phyloP scores from a whole-genome alignment of 92 coral and sea anemone genomes.

The Parazoanthus atlanticus region DNA sequence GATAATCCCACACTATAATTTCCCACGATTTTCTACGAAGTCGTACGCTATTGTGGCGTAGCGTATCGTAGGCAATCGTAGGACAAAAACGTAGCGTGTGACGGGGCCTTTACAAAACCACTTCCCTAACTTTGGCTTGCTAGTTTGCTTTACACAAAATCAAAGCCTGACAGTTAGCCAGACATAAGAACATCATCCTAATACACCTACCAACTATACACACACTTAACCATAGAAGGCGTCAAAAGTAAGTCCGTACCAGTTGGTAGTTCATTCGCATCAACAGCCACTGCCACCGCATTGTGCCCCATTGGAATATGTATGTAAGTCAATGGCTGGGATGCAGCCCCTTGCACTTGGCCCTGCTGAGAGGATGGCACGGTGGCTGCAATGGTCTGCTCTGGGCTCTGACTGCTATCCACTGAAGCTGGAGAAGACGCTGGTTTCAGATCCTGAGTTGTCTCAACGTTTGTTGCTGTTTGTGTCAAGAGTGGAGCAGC shows the following conservation, averaged over 20 bases:
- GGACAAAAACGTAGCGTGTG: too few relatives aligned
- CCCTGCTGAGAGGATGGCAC: constrained; percentile 20
- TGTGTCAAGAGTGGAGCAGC: not conserved
- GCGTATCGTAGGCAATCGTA: too few relatives aligned
- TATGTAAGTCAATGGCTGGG: constrained; percentile 17
- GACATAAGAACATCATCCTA: too few relatives aligned
- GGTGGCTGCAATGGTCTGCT: not conserved
- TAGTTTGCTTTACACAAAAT: too few relatives aligned
- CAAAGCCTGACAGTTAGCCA: too few relatives aligned
- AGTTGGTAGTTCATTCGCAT: constrained; percentile 26
- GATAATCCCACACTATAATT: too few relatives aligned
- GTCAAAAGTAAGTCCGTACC: not conserved
- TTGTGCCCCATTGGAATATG: not conserved
- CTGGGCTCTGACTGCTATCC: constrained; percentile 25
- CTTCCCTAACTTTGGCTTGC: too few relatives aligned
- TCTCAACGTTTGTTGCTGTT: constrained; percentile 10
- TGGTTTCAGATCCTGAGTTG: constrained; percentile 17
- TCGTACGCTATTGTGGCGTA: too few relatives aligned
- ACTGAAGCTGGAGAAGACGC: constrained; percentile 19
- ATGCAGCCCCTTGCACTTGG: constrained; percentile 10
- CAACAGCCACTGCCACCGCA: constrained; percentile 1
- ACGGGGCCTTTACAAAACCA: too few relatives aligned
- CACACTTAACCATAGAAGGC: not conserved
- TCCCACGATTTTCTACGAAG: too few relatives aligned
- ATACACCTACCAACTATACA: not conserved